phyloP scores from a whole-genome alignment of 2,797 vertebrate species.

The Oreonectes daqikongensis region DNA sequence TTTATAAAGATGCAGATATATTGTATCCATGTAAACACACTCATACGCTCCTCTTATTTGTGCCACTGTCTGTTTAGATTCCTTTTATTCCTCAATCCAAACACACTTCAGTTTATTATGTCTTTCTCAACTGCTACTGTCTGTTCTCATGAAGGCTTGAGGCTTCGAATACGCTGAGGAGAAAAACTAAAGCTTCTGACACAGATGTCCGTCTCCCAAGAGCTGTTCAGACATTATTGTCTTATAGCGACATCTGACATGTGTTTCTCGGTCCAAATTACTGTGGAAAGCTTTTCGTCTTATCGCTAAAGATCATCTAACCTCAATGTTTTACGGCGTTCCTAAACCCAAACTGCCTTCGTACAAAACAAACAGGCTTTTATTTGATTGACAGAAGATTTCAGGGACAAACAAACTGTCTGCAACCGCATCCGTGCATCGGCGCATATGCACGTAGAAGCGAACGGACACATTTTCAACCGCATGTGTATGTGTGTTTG shows the following conservation, averaged over 20 bases:
- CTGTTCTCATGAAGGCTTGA: constrained; percentile 15
- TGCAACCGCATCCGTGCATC: constrained; percentile 20
- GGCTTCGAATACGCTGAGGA: constrained; percentile 33
- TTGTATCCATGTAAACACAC: constrained; percentile 14
- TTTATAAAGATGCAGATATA: constrained; percentile 38
- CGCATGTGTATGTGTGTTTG: constrained; percentile 47
- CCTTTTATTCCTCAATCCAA: constrained; percentile 36
- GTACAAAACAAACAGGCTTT: constrained; percentile 12
- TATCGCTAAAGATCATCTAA: constrained; percentile 29
- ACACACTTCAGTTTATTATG: constrained; percentile 33
- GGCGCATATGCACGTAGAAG: constrained; percentile 4
- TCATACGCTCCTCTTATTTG: no score
- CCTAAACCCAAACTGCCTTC: constrained; percentile 31
- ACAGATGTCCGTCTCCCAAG: constrained; percentile 12
- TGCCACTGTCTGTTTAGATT: no score
- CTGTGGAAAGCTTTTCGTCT: constrained; percentile 15
- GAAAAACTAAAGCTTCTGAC: constrained; percentile 41
- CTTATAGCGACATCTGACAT: constrained; percentile 13
- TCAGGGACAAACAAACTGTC: not conserved
- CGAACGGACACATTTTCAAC: not conserved
- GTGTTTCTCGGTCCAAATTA: constrained; percentile 24
- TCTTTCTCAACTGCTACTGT: constrained; percentile 23
- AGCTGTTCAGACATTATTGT: constrained; percentile 33
- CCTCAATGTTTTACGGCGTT: not conserved
- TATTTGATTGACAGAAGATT: constrained; percentile 24